Evolutionary conservation across 2,797 vertebrate species (phyloP), one percentile per base, ranked within the genome.

Genomic region (Silurus lanzhouensis): DNA sequence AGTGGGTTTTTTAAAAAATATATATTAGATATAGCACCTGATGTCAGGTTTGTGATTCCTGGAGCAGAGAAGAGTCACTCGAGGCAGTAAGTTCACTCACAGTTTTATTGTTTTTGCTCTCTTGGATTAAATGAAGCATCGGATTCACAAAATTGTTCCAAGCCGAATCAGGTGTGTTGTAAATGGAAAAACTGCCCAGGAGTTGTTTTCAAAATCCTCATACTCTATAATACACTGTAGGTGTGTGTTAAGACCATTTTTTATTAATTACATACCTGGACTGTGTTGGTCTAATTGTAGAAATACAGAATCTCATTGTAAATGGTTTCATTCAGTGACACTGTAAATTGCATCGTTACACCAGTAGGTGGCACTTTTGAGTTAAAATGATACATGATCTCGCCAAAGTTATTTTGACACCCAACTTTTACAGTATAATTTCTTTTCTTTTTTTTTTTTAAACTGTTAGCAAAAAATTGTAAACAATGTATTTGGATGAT

Each of bases 11-110:
- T n/a, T n/a, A n/a, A n/a, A n/a, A n/a, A n/a, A 31, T 31, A 58
- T 14, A 58, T 10, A 38, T 38, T 38, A 5, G 38, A 38, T 38
- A 38, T 38, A 38, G 38, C 38, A 38, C 38, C 38, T 79, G 74
- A 75, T 55, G 19, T 72, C 81, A 17, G 68, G 58, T 66, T 58
- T 67, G 63, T 87, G 75, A 60, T 57, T 64, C 20, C 67, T 72
- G 48, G 57, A 25, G 44, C 70, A 48, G 44, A 57, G 52, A 75
- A 27, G 19, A 48, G 17, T 31, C 27, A 7, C 31, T 9, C 0
- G 31, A 46, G 44, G 44, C 15, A 48, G n/a, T 13, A 2, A 6
- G 25, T 13, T 38, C 5, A 7, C 13, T 31, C 75, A 12, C 20
- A 71, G 48, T 3, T 31, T 38, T 5, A 19, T 27, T 68, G 15